These are phyloP conservation scores for Sinella curviseta DNA, from an alignment of 1,140 invertebrate genomes.

Conservation along the genomic window DNA sequence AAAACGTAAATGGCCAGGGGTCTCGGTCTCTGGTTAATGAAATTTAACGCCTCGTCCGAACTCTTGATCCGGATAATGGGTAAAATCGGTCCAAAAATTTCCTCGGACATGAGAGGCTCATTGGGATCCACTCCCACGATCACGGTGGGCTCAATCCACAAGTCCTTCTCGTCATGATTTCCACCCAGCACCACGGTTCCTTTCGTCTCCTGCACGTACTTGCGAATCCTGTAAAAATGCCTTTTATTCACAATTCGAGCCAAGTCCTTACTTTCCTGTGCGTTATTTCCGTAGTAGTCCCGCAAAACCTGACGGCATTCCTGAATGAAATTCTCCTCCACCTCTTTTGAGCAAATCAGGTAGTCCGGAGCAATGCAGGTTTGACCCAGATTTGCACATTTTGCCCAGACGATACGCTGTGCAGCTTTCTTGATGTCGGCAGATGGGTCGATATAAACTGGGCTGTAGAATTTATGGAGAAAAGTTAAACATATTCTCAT, in stretches of 20 bases:
- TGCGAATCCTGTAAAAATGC: conserved; percentile 40
- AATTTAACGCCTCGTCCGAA: conserved; percentile 55
- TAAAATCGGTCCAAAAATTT: conserved; percentile 58
- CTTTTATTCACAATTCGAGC: conserved; percentile 61
- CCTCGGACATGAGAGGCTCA: conserved; percentile 55
- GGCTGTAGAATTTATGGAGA: conserved; percentile 49
- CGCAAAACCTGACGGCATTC: conserved; percentile 52
- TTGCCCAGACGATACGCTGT: conserved; percentile 64
- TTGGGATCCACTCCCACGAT: conserved; percentile 48
- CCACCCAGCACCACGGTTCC: conserved; percentile 55
- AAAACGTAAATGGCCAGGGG: conserved; percentile 60
- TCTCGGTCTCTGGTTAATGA: conserved; percentile 54
- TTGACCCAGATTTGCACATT: conserved; percentile 59
- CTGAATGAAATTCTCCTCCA: conserved; percentile 52
- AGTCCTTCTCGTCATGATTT: conserved; percentile 47
- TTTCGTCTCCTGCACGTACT: conserved; percentile 15
- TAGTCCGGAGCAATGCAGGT: conserved; percentile 71
- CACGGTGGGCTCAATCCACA: conserved; percentile 56
- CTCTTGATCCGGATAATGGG: conserved; percentile 55
- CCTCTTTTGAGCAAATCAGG: conserved; percentile 59
- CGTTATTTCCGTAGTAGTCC: conserved; percentile 61
- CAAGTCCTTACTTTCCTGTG: conserved; percentile 57
- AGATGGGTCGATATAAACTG: conserved; percentile 55
- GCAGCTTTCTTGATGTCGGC: conserved; percentile 52
- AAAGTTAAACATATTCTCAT: not conserved